Evolutionary conservation across 2,797 vertebrate genomes (phyloP).

Genomic region (Pseudocheirus occidentalis): DNA sequence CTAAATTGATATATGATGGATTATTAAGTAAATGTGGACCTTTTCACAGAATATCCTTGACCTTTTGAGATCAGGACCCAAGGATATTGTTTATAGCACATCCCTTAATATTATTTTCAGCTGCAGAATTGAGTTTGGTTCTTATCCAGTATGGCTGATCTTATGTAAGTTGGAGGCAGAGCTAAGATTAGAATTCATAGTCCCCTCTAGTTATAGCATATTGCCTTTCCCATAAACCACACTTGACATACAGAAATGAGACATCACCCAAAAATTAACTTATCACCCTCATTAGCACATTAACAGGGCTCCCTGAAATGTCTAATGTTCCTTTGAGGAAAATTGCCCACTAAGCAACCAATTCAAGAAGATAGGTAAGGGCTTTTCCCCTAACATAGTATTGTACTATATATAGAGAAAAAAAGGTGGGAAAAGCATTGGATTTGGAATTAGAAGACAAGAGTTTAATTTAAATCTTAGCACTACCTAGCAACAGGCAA

Average conservation of each 20-base stretch:
- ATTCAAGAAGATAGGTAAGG: not conserved
- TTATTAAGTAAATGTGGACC: not conserved
- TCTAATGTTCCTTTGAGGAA: not conserved
- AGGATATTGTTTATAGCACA: not conserved
- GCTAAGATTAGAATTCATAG: not conserved
- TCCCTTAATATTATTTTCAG: not conserved
- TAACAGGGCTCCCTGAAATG: not conserved
- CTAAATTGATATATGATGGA: not conserved
- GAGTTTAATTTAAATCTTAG: not conserved
- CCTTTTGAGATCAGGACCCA: not conserved
- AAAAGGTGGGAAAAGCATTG: not conserved
- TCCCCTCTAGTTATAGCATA: not conserved
- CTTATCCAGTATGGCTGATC: not conserved
- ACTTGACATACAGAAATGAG: not conserved
- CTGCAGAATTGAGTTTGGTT: not conserved
- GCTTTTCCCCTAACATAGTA: not conserved
- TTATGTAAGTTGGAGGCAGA: not conserved
- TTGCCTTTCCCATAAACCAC: not conserved
- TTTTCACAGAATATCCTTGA: not conserved
- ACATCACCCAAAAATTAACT: not conserved
- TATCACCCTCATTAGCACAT: slow-evolving; percentile 22
- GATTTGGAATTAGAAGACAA: not conserved
- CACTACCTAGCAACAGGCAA: not conserved
- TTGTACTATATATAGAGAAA: not conserved
- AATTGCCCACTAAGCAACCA: not conserved